A percentile compares a stretch with the other conserved stretches of the same genome.
Evolutionary conservation across 1,140 invertebrate species (phyloP).

Genomic region (Zeugodacus cucurbitae): DNA sequence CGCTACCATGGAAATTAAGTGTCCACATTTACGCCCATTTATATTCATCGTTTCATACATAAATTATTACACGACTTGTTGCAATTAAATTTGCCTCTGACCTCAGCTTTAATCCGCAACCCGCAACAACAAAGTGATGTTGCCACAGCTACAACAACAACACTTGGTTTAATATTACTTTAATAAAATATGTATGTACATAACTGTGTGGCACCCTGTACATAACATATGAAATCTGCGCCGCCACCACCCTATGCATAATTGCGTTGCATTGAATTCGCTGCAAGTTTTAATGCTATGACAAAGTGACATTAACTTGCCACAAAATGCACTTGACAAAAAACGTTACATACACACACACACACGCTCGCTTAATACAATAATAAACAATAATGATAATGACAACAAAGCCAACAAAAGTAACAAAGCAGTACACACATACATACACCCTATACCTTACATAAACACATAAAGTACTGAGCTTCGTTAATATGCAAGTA

Average conservation of each 20-base stretch:
- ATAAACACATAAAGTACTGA: too few species aligned
- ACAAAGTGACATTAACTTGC: slow-evolving; percentile 37
- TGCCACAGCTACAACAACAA: background rate
- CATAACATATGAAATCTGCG: background rate
- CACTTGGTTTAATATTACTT: background rate
- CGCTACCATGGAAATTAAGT: slow-evolving; percentile 9
- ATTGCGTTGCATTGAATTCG: background rate
- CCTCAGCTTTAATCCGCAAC: slow-evolving; percentile 25
- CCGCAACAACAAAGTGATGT: background rate
- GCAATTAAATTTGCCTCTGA: slow-evolving; percentile 32
- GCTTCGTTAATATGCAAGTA: too few species aligned
- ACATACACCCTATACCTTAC: background rate
- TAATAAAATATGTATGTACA: background rate
- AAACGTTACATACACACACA: background rate
- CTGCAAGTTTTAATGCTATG: slow-evolving; percentile 15
- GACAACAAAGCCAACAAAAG: background rate
- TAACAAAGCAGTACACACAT: background rate
- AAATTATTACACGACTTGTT: slow-evolving; percentile 26
- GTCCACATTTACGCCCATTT: slow-evolving; percentile 14
- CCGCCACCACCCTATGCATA: background rate
- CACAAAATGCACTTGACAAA: slow-evolving; percentile 21
- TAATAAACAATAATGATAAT: slow-evolving; percentile 34
- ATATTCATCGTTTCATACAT: slow-evolving; percentile 27
- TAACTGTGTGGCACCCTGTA: too few species aligned
- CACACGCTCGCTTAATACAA: background rate